Conservation (phyloP, 1,140 invertebrate genomes). For the Heterodera carotae region DNA sequence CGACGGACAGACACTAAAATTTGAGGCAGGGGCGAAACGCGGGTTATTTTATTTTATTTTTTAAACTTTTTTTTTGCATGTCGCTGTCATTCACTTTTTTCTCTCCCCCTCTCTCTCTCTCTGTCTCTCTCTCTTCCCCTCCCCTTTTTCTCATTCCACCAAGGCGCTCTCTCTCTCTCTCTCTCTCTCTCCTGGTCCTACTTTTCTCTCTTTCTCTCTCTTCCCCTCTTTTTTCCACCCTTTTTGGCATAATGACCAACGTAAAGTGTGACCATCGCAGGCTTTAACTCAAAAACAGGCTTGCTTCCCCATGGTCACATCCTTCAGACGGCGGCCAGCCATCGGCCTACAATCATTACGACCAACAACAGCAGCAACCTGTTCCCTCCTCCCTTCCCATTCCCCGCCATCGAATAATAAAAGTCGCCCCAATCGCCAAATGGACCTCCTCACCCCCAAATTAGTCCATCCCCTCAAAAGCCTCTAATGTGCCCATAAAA, state of each 20-base stretch:
- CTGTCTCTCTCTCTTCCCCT: no score
- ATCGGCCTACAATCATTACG: neutral
- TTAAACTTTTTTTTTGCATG: no score
- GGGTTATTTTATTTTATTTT: no score
- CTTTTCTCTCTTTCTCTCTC: no score
- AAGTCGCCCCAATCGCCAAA: neutral
- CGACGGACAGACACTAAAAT: no score
- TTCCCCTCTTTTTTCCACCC: no score
- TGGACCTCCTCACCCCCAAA: neutral
- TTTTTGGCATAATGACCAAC: neutral
- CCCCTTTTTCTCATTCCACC: no score
- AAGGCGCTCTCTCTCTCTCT: no score
- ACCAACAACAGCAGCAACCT: neutral
- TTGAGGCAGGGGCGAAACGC: no score
- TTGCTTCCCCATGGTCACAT: neutral
- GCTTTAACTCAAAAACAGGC: neutral
- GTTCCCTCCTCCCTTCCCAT: neutral
- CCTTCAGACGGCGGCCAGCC: neutral
- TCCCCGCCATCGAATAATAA: neutral
- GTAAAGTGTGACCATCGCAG: neutral
- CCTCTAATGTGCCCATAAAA: neutral
- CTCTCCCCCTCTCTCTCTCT: no score
- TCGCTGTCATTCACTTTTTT: no score
- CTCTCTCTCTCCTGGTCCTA: no score
- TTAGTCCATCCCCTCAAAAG: neutral